These are phyloP conservation scores for Coelopa frigida DNA, from an alignment of 1,140 invertebrate genomes.

Conservation along the genomic window DNA sequence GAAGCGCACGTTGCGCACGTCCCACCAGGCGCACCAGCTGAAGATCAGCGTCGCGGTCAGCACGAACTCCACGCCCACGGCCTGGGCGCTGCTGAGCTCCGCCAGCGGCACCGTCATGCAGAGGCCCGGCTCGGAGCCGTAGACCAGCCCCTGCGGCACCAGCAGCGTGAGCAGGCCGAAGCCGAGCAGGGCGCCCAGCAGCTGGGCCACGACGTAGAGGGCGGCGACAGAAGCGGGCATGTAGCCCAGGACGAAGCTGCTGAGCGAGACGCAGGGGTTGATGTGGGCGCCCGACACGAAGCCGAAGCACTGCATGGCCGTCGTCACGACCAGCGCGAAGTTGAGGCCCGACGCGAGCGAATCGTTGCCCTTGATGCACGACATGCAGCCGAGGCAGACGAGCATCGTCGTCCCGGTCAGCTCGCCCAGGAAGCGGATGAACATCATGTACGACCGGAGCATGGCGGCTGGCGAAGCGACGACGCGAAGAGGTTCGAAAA, in stretches of 20 bases:
- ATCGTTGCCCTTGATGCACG: too few relatives aligned
- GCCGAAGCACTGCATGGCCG: slow-evolving; percentile 60
- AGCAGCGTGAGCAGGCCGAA: slow-evolving; percentile 55
- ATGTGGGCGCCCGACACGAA: slow-evolving; percentile 83
- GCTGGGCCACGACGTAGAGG: slow-evolving; percentile 65
- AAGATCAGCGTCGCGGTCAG: slow-evolving; percentile 34
- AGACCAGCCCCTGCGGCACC: slow-evolving; percentile 41
- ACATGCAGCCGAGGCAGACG: slow-evolving; percentile 67
- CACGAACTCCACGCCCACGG: slow-evolving; percentile 42
- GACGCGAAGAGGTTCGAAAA: too few relatives aligned
- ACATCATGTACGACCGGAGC: too few relatives aligned
- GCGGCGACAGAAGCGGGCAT: slow-evolving; percentile 49
- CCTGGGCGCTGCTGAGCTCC: slow-evolving; percentile 44
- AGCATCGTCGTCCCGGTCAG: slow-evolving; percentile 67
- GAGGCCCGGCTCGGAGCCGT: slow-evolving; percentile 50
- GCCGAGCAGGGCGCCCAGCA: slow-evolving; percentile 59
- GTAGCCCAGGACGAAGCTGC: slow-evolving; percentile 4
- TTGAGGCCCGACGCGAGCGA: slow-evolving; percentile 25
- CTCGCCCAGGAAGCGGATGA: slow-evolving; percentile 53
- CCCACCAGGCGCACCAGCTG: slow-evolving; percentile 6
- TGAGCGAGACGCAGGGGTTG: slow-evolving; percentile 73
- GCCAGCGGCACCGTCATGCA: slow-evolving; percentile 53
- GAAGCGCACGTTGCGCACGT: not conserved
- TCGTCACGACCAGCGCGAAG: slow-evolving; percentile 32
- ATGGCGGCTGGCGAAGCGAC: too few relatives aligned